Base-by-base conservation (phyloP, 2,888 invertebrate species). In the Andrena trimmerana region DNA sequence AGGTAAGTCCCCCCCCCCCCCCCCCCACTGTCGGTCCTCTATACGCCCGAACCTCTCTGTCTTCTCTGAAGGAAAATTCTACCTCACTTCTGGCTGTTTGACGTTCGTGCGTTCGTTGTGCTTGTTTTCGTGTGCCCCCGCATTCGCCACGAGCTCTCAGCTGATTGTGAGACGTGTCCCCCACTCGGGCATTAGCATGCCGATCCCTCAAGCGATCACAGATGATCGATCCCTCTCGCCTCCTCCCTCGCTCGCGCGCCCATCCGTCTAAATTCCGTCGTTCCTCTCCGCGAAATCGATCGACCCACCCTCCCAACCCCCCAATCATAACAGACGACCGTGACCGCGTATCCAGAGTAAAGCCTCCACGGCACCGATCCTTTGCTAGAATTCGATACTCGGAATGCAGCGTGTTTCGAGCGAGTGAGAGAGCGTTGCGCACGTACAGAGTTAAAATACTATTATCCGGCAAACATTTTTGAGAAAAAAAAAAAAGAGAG, bases 1-100 rank as follows among this genome's bases (percentile, higher is more conserved):
- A 99, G 96, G 94, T 94, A 84, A 74, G 91, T 88, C 48, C 78
- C 68, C 31, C 0, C 0, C 10, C 13, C 13, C 42, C 13, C 0
- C 10, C 10, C 10, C 36, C 13, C 62, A 54, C 36, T 68, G 63
- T 66, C 60, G 59, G 33, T 20, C 24, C 50, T 48, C 57, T 57
- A 27, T 57, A 1, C 42, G 27, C 66, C 57, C 36, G 29, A 31
- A 52, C 27, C 36, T 68, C 24, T 72, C 52, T 69, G 54, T 60
- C 54, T 59, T 68, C 24, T 42, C n/a, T 27, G 52, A 83, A 57
- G 65, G 50, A 62, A 42, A 50, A 54, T n/a, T 20, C 24, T 76
- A n/a, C 59, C 52, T 72, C 78, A 48, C 65, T 83, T 78, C 76
- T 86, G 81, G 71, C 82, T 86, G 83, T 81, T 83, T 81, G 85